Conservation (phyloP, 2,888 invertebrate genomes). For the Lasioglossum vierecki region DNA sequence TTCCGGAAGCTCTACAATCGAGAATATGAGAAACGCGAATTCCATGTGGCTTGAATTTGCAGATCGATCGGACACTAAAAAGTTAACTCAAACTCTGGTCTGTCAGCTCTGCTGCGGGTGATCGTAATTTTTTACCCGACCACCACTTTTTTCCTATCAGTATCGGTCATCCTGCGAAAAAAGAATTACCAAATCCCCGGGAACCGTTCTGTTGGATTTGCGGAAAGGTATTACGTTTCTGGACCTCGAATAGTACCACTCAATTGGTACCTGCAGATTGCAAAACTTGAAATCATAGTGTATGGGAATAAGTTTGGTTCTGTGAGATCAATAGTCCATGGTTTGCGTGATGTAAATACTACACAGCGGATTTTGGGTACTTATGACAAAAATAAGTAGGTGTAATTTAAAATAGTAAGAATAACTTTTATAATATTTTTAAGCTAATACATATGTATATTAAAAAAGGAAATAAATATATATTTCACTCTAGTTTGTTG, state of each 20-base stretch:
- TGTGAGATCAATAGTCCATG: not conserved
- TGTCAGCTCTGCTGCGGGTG: not conserved
- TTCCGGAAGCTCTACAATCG: not conserved
- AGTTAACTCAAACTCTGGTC: constrained; percentile 22
- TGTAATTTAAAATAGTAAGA: no score
- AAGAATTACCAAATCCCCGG: not conserved
- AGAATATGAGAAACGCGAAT: not conserved
- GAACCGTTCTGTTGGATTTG: not conserved
- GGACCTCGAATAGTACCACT: not conserved
- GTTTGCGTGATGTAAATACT: no score
- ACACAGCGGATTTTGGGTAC: no score
- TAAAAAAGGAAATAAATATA: no score
- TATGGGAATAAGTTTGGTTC: not conserved
- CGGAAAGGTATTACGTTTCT: not conserved
- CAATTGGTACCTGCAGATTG: not conserved
- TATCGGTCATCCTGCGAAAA: not conserved
- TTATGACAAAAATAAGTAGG: no score
- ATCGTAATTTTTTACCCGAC: constrained; percentile 1
- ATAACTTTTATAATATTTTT: no score
- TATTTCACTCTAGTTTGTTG: no score
- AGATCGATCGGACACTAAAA: constrained; percentile 15
- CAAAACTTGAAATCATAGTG: not conserved
- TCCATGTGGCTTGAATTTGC: not conserved
- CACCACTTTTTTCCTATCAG: not conserved
- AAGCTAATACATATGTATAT: no score